These are phyloP conservation scores for Rynchops niger DNA, from an alignment of 2,113 vertebrate genomes.

Conservation along the genomic window DNA sequence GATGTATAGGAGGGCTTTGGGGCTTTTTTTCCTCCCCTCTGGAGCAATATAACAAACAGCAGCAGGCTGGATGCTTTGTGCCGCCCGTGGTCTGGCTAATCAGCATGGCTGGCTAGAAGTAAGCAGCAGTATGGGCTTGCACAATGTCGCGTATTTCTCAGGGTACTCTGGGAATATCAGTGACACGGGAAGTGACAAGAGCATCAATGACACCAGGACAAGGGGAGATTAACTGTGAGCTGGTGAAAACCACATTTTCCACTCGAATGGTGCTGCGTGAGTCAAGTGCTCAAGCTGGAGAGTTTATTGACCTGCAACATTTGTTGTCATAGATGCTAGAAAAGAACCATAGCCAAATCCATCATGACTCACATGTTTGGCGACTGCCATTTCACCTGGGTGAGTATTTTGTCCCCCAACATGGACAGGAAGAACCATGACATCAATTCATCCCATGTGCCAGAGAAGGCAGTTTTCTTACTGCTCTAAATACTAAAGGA, in stretches of 20 bases:
- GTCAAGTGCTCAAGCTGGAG: neutral
- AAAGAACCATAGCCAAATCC: neutral
- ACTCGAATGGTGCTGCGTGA: neutral
- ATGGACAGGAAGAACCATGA: neutral
- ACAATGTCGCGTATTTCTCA: neutral
- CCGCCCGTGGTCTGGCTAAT: neutral
- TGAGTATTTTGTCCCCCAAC: neutral
- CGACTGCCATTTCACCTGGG: neutral
- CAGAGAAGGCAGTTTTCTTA: neutral
- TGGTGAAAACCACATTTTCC: neutral
- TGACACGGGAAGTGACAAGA: neutral
- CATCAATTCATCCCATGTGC: neutral
- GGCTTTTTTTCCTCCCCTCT: neutral
- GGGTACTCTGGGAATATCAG: neutral
- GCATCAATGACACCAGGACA: neutral
- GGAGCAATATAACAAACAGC: neutral
- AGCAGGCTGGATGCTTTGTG: neutral
- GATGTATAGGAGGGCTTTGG: neutral
- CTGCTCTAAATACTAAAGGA: neutral
- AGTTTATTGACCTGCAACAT: neutral
- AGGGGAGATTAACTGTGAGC: neutral
- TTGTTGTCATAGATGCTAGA: constrained; percentile 23
- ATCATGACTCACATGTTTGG: neutral
- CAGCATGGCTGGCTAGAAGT: neutral
- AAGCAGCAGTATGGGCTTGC: neutral